Conservation (phyloP, 2,113 vertebrate species). For the Dromaius novaehollandiae region DNA sequence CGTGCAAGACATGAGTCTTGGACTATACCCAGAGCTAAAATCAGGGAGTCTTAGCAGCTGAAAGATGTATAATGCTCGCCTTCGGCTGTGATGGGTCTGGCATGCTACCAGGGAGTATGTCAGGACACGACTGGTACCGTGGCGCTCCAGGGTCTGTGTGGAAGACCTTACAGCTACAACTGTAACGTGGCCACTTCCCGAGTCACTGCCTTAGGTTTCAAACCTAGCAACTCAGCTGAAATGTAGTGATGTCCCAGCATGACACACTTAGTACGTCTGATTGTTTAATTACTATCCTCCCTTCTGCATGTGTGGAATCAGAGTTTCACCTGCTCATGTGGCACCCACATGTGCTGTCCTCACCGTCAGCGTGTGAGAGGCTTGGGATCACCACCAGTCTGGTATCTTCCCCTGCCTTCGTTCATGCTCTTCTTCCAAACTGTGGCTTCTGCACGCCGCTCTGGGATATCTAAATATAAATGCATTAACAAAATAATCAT, state of each 20-base stretch:
- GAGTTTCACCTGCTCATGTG: slow-evolving; percentile 62
- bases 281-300: slow-evolving; percentile 49
- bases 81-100: neutral
- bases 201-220: neutral
- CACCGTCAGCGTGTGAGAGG: neutral
- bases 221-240: slow-evolving; percentile 10
- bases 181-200: neutral
- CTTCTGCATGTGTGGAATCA: slow-evolving; percentile 6
- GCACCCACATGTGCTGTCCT: slow-evolving; percentile 51
- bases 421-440: accelerated
- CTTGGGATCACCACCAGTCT: slow-evolving; percentile 4
- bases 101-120: neutral
- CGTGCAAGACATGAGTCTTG: neutral
- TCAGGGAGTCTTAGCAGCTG: neutral
- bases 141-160: neutral
- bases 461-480: neutral
- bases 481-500: neutral
- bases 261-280: slow-evolving; percentile 57
- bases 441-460: accelerated
- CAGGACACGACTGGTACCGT: neutral
- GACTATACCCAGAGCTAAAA: neutral
- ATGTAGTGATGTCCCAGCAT: neutral
- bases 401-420: neutral
- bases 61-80: neutral
- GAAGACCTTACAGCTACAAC: neutral